Percentiles rank a stretch among this genome's conserved stretches.
These are phyloP conservation scores for Ips nitidus DNA, from an alignment of 1,140 invertebrate genomes.

Conservation along the genomic window DNA sequence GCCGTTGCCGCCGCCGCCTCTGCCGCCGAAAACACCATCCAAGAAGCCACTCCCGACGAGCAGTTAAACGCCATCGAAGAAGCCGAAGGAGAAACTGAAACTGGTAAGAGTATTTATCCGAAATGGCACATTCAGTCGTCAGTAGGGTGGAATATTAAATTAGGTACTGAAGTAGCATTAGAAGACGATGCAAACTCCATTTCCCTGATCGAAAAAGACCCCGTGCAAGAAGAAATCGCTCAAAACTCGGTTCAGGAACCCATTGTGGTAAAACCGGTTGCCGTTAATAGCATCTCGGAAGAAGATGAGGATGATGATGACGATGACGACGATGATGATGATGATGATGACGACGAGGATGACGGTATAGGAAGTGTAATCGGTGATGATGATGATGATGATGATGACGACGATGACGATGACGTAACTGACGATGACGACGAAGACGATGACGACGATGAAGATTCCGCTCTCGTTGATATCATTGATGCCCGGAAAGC, in stretches of 20 bases:
- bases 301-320: conserved; percentile 62
- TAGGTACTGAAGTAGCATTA: conserved; percentile 27
- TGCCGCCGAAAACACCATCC: conserved; percentile 14
- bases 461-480: conserved; percentile 68
- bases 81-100: conserved; percentile 52
- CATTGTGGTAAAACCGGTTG: conserved; percentile 46
- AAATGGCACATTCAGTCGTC: background rate
- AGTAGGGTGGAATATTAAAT: too few relatives aligned
- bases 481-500: conserved; percentile 67
- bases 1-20: conserved; percentile 50
- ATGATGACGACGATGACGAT: conserved; percentile 57
- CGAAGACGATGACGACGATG: conserved; percentile 74
- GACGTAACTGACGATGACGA: conserved; percentile 65
- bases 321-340: conserved; percentile 57
- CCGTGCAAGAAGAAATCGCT: conserved; percentile 42
- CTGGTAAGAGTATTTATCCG: conserved; percentile 12
- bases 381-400: conserved; percentile 58
- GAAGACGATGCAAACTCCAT: conserved; percentile 42
- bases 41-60: conserved; percentile 50
- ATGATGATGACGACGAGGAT: conserved; percentile 62
- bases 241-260: conserved; percentile 43
- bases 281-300: conserved; percentile 51
- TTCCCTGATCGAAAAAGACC: conserved; percentile 48
- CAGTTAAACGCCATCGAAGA: conserved; percentile 49
- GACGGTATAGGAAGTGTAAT: conserved; percentile 74